Base-by-base conservation (phyloP, 1,140 invertebrate genomes). In the Olivierus martensii region DNA sequence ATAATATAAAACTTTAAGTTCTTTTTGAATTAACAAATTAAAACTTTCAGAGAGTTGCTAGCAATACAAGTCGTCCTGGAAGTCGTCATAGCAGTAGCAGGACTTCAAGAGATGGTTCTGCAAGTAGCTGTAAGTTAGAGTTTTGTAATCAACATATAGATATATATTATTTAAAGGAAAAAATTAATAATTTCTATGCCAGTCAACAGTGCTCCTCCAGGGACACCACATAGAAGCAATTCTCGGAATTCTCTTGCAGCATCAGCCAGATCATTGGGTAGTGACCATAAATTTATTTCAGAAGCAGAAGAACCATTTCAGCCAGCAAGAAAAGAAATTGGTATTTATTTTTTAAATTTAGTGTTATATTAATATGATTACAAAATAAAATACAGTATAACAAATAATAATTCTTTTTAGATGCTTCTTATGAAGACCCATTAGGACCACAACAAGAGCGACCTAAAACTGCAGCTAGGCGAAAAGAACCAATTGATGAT, bases 401-500 rank as follows among this genome's bases (percentile, higher is more conserved):
- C 7, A 34, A 22, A 14, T 51, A 43, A 22, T 28, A 15, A 14
- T 48, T 17, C 5, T 57, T 71, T 66, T 48, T 62, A 78, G 82
- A 84, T 69, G 71, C 73, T 9, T 71, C 69, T 28, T 28, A 28
- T 28, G 28, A 28, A 28, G 28, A 28, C 9, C 28, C 28, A 28
- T 28, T 28, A 39, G 85, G 84, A 14, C 82, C 82, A 1, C 69
- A 77, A 34, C 76, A 81, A 52, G 72, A 77, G 49, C 71, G 87
- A 52, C 87, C 87, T 2, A 82, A 82, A 66, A 91, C 87, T 14
- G 81, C 73, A 21, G 67, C 79, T 36, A 72, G 71, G 34, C 74
- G 75, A 35, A 77, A 75, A 63, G 73, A 73, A 49, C 62, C 73
- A 34, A 68, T 72, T 58, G 83, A 83, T 49, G 84, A 87, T 51